Evolutionary conservation across 92 coral and sea anemone species (phyloP), one percentile per base, ranked within the genome.

Genomic region (Zoanthus sociatus): DNA sequence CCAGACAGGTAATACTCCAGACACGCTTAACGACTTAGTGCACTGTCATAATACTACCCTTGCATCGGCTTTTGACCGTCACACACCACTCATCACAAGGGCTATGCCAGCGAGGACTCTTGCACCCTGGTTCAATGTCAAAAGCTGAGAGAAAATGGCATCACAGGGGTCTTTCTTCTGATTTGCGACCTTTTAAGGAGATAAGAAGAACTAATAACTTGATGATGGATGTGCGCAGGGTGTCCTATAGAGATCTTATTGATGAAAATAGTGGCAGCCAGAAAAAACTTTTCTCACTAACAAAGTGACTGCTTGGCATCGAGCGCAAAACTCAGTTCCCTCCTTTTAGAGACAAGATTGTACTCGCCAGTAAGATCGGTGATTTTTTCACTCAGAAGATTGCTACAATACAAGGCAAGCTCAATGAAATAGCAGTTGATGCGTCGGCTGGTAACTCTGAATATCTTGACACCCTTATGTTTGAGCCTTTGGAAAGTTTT

Each of bases 361-460:
- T 60, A 32, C 88, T 86, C 60, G 90, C 87, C 69, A 86, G 48
- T 55, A 86, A 75, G 87, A 61, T 90, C 32, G 90, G 90, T 81
- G 88, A 90, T 15, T 90, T 71, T 58, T 86, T 90, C 76, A 77
- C 83, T 46, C 76, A 84, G 82, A 84, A 84, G 89, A 90, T 86
- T 79, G 90, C 76, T 11, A 60, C 68, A 20, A 79, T 90, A 9
- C 78, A 83, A 32, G 71, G 51, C 16, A 77, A 85, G 82, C 71
- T 90, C 26, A 83, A 78, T 58, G 83, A 58, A 21, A 26, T 78
- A 53, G 32, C 12, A 11, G 54, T 50, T 50, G 54, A 50, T 50
- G 54, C 7, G 54, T 50, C 54, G 42, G 42, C 42, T 37, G 4
- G 42, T 37, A 37, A 37, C 4, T 37, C 42, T 4, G 42, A 37